Percentiles rank a stretch among this genome's conserved stretches.
Evolutionary conservation across 1,140 invertebrate genomes (phyloP).

Genomic region (Teleogryllus occipitalis): DNA sequence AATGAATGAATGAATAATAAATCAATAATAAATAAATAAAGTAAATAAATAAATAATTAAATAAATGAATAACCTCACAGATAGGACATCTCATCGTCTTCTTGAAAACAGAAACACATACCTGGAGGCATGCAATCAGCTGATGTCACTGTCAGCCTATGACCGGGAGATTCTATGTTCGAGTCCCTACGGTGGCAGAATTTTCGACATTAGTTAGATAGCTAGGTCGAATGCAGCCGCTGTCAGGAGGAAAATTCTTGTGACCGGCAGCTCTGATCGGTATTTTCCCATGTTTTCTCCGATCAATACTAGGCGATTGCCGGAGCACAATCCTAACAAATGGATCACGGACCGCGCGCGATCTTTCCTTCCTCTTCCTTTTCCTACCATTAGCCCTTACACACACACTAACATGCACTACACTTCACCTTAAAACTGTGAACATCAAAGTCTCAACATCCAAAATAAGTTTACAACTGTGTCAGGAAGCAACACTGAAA

Average conservation of each 20-base stretch:
- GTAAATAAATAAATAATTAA: no score
- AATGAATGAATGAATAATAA: no score
- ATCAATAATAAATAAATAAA: no score
- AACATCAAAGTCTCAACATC: not conserved
- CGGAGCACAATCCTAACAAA: no score
- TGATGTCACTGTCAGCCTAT: not conserved
- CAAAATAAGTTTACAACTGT: not conserved
- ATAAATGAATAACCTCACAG: no score
- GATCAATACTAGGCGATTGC: no score
- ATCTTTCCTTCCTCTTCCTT: no score
- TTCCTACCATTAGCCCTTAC: no score
- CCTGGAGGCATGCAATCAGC: not conserved
- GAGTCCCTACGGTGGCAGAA: not conserved
- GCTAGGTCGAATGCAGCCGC: not conserved
- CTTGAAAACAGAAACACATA: no score
- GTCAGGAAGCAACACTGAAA: slow-evolving; percentile 6
- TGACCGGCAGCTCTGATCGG: not conserved
- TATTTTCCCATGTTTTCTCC: not conserved
- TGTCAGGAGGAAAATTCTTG: not conserved
- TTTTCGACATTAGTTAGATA: not conserved
- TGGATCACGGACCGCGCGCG: no score
- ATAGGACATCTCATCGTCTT: no score
- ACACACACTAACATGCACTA: no score
- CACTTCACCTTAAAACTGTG: not conserved
- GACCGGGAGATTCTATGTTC: not conserved